Evolutionary conservation across 2,797 vertebrate genomes (phyloP).

Genomic region (Anguilla megastoma): DNA sequence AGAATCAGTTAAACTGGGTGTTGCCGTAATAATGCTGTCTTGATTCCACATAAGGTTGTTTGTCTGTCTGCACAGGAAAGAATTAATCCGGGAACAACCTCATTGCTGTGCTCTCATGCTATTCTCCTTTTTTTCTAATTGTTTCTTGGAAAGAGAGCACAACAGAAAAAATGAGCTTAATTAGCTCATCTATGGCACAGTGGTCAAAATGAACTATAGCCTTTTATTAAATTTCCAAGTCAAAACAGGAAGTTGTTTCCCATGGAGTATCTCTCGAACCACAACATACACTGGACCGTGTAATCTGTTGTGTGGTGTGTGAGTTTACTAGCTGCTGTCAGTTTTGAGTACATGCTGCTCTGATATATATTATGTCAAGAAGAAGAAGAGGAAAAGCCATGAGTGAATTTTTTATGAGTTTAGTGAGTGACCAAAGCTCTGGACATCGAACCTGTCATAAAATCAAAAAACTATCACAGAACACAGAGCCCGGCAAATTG

Average conservation of each 20-base stretch:
- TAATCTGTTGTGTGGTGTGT: neutral
- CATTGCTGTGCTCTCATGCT: neutral
- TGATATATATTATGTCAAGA: neutral
- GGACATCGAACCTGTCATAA: neutral
- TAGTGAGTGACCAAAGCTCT: neutral
- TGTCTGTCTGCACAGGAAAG: neutral
- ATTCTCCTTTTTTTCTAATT: neutral
- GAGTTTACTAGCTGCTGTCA: neutral
- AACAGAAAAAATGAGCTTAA: neutral
- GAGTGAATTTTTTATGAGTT: neutral
- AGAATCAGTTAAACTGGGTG: neutral
- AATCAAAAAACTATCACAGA: neutral
- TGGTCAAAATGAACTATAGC: neutral
- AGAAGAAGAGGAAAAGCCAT: neutral
- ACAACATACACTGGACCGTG: neutral
- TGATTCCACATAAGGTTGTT: neutral
- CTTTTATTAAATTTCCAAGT: neutral
- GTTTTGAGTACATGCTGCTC: neutral
- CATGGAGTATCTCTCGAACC: neutral
- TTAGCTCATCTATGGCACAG: neutral
- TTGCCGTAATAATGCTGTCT: neutral
- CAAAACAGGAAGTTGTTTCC: neutral
- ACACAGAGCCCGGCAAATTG: neutral
- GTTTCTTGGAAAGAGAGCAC: neutral
- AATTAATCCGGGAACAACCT: neutral